Base-by-base conservation (phyloP, 2,888 invertebrate species). In the Chironomus riparius region DNA sequence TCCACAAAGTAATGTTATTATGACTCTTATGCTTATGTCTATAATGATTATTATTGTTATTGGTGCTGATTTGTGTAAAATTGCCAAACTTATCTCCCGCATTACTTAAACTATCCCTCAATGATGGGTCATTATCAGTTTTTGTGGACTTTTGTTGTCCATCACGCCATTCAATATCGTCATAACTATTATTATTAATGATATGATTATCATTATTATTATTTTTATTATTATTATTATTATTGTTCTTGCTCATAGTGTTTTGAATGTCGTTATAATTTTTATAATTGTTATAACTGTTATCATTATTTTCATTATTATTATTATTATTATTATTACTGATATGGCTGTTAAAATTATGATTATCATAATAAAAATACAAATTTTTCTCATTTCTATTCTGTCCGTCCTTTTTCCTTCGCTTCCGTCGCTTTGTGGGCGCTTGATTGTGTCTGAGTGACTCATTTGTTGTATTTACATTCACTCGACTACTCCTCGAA, bases 161-260 rank as follows among this genome's bases (percentile, higher is more conserved):
- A 24, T 65, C 24, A 24, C 3, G 21, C 21, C 24, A 24, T 24
- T 65, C 21, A 18, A 21, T 22, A 65, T 65, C 24, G 24, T 65
- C 65, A 24, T 74, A 28, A 47, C 68, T 68, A 74, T 62, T 72
- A 72, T 10, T 61, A 38, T 72, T 72, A 72, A 72, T 72, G 72
- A 72, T 72, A 72, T 72, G 72, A 72, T 72, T 38, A 61, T 38
- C 72, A 72, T 71, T 56, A 71, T 71, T 50, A 48, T 70, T 70
- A 70, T 50, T 50, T 1, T 56, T 50, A 28, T 28, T 28, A 28
- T 28, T 28, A 3, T 28, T 28, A 5, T 5, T 28, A 15, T 10
- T 47, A 47, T 10, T 47, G 47, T 47, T 70, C 12, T 38, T 38
- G 38, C 28, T 28, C 28, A 28, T 28, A 38, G 10, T 38, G 38